phyloP scores from a whole-genome alignment of 2,113 vertebrate species.

The Vombatus ursinus region DNA sequence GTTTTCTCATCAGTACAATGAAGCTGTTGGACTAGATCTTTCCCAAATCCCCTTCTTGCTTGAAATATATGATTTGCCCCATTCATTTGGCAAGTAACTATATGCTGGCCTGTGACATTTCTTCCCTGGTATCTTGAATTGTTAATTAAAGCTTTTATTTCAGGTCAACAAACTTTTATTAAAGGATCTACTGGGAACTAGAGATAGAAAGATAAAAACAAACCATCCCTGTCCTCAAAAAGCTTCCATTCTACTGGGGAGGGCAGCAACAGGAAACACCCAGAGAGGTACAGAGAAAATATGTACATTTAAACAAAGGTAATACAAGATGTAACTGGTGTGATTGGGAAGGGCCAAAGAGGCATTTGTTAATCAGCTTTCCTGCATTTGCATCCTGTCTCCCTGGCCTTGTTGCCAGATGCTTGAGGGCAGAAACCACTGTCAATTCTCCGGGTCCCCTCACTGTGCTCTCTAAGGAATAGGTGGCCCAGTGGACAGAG shows the following conservation, averaged over 20 bases:
- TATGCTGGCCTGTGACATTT: neutral
- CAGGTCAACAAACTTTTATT: neutral
- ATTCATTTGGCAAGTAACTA: slow-evolving; percentile 5
- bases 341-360: too few relatives aligned
- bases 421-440: too few relatives aligned
- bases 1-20: neutral
- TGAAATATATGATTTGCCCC: neutral
- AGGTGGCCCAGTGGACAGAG: too few relatives aligned
- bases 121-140: neutral
- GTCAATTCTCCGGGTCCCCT: too few relatives aligned
- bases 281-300: neutral
- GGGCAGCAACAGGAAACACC: too few relatives aligned
- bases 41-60: neutral
- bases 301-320: neutral
- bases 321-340: neutral
- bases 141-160: neutral
- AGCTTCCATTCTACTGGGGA: neutral
- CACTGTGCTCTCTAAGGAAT: too few relatives aligned
- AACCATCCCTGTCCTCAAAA: neutral
- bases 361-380: too few relatives aligned
- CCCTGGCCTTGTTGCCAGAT: too few relatives aligned
- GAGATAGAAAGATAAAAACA: neutral
- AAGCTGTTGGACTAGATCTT: neutral
- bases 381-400: too few relatives aligned
- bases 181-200: neutral